Conservation (phyloP, 2,797 vertebrate genomes). For the Urophycis tenuis region DNA sequence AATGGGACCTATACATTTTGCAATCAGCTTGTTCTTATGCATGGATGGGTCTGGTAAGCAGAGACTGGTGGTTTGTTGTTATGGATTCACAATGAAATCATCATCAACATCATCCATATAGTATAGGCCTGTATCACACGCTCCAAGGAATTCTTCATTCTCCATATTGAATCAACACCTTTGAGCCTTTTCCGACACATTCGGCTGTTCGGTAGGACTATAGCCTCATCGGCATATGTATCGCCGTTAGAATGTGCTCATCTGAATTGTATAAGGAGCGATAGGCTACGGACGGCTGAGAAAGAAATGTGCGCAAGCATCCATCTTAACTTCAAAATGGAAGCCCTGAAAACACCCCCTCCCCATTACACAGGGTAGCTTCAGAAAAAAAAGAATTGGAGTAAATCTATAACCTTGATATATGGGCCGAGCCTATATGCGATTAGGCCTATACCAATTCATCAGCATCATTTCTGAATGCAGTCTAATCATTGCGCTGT, state of each 20-base stretch:
- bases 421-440: background rate
- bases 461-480: background rate
- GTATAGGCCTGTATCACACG: background rate
- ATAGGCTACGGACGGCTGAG: conserved; percentile 45
- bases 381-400: conserved; percentile 7
- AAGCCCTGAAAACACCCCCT: conserved; percentile 58
- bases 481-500: background rate
- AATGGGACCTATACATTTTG: background rate
- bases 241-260: conserved; percentile 10
- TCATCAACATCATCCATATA: background rate
- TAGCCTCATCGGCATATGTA: background rate
- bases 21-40: background rate
- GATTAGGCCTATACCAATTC: background rate
- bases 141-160: background rate
- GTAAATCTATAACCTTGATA: background rate
- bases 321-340: conserved; percentile 78
- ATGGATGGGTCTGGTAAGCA: background rate
- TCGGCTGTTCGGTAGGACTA: background rate
- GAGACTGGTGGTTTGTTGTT: background rate
- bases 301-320: conserved; percentile 68
- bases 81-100: background rate
- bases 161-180: background rate
- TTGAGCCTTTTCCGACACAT: background rate
- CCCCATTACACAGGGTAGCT: conserved; percentile 15
- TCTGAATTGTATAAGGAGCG: conserved; percentile 55